Conservation (phyloP, 2,113 vertebrate species). For the Prinia subflava region DNA sequence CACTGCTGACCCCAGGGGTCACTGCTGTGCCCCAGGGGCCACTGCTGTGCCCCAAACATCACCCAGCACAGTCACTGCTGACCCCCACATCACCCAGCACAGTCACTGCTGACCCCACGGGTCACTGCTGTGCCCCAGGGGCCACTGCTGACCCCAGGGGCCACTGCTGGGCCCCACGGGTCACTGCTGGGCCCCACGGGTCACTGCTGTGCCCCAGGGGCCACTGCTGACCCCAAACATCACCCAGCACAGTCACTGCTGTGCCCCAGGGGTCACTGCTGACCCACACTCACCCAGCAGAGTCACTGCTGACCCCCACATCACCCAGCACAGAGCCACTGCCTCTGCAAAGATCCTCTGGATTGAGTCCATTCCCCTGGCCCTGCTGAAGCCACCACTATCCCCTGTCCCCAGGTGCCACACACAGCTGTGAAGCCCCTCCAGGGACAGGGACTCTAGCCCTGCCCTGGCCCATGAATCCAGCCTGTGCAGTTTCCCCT, state of each 20-base stretch:
- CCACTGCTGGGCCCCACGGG: too few species aligned
- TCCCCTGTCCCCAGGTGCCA: background rate
- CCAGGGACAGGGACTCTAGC: background rate
- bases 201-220: background rate
- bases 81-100: too few species aligned
- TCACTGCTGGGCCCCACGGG: too few species aligned
- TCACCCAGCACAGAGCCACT: background rate
- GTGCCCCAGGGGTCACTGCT: background rate
- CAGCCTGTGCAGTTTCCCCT: background rate
- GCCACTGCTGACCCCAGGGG: too few species aligned
- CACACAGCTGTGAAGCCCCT: background rate
- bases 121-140: too few species aligned
- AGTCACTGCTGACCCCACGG: too few species aligned
- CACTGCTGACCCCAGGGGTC: too few species aligned
- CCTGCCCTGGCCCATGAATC: background rate
- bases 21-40: too few species aligned
- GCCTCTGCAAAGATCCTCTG: background rate
- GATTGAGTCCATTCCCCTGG: rapidly evolving
- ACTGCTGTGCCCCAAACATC: too few species aligned
- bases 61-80: too few species aligned
- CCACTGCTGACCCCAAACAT: background rate
- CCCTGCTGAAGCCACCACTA: background rate
- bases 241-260: too few species aligned
- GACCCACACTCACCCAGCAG: background rate
- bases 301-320: background rate